Base-by-base conservation (phyloP, 2,113 vertebrate species). In the Leptocoma aspasia region DNA sequence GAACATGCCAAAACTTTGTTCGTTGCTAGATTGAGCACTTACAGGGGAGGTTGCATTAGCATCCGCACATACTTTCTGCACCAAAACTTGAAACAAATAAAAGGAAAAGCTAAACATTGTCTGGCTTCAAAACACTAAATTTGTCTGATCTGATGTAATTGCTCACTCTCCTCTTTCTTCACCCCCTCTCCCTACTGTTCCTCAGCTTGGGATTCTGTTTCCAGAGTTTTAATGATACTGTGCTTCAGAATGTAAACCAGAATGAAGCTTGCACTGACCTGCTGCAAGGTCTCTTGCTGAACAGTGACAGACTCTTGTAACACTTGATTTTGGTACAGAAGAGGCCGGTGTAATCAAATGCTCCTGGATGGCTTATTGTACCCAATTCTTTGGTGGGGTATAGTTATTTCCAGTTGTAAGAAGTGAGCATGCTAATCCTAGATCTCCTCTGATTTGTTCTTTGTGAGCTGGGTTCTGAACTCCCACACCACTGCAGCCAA, bases 71-170 rank as follows among this genome's bases (percentile, higher is more conserved):
- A 85, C 92, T 96, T 96, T 96, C 90, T 97, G 86, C 96, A 97
- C 97, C 98, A 98, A 98, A 98, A 98, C 97, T 98, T 98, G 97
- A 98, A 98, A 94, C 82, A 66, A 98, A 96, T 96, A 96, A 97
- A 96, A 95, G 95, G 91, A 96, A 97, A 97, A 97, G 91, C 86
- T 96, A 96, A 96, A 94, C 33, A 12, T 86, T 92, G 57, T 95
- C 94, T 97, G 91, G 89, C 95, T 97, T 96, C 94, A 82, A 94
- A 96, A 97, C 84, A 89, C 94, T 97, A 97, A 94, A 96, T 95
- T 91, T 96, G 91, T 97, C 82, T 71, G 86, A 96, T 88, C 82
- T 91, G 94, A 94, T 85, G 64, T 91, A 96, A 90, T 83, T 94
- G 84, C 71, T 96, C 57, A 41, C 66, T 66, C 78, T 91, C 63